Conservation (phyloP, 2,888 invertebrate species). For the Falcaria lacertinaria region DNA sequence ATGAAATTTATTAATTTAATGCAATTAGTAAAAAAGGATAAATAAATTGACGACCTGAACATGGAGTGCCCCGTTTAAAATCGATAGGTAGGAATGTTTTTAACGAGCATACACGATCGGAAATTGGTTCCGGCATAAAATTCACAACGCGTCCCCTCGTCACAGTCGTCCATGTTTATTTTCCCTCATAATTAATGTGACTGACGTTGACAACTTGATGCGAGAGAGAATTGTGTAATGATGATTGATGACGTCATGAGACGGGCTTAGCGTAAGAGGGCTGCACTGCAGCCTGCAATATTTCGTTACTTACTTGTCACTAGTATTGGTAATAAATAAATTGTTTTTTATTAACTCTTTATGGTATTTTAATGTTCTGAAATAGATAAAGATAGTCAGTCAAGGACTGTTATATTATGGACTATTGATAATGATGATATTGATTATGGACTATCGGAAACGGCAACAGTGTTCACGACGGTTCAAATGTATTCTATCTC, state of each 20-base stretch:
- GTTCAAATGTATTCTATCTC: no score
- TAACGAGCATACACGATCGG: constrained; percentile 32
- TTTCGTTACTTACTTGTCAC: no score
- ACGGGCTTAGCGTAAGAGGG: neutral
- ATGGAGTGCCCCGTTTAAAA: constrained; percentile 26
- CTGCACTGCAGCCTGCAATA: no score
- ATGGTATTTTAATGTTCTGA: no score
- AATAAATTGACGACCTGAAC: constrained; percentile 43
- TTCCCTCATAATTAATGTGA: constrained; percentile 15
- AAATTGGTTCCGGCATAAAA: constrained; percentile 34
- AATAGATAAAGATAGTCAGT: no score
- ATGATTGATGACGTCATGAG: neutral
- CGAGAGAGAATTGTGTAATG: neutral
- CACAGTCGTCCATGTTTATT: constrained; percentile 8
- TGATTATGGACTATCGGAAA: no score
- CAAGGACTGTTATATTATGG: no score
- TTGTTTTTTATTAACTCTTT: no score
- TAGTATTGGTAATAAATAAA: no score
- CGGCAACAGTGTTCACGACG: no score
- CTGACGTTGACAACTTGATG: constrained; percentile 1
- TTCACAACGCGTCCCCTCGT: constrained; percentile 8
- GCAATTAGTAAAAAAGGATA: constrained; percentile 10
- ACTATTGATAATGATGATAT: no score
- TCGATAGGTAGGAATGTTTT: constrained; percentile 33
- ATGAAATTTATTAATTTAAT: no score